Percentiles rank a stretch among this genome's conserved stretches.
These are phyloP conservation scores for Trematocara marginatum DNA, from an alignment of 2,113 vertebrate species.

Conservation along the genomic window DNA sequence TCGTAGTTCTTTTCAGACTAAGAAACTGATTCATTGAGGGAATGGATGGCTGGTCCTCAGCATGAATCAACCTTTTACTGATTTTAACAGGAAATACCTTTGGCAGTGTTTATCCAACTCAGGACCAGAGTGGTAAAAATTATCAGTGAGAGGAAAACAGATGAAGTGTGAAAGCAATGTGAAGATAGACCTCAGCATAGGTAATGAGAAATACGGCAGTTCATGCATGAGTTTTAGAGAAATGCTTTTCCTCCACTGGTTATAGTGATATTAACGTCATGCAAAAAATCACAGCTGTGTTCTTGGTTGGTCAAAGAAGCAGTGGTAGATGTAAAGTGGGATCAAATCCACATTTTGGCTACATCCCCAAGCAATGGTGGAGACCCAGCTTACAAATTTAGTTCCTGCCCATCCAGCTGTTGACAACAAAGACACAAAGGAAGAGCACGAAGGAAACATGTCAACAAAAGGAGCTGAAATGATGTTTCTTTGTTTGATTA, in stretches of 20 bases:
- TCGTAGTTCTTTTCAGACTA: constrained; percentile 6
- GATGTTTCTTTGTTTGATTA: background rate
- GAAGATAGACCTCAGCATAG: constrained; percentile 15
- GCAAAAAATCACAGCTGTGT: background rate
- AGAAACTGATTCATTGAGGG: background rate
- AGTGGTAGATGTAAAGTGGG: background rate
- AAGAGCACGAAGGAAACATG: background rate
- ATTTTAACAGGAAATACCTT: constrained; percentile 39
- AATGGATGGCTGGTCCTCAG: constrained; percentile 10
- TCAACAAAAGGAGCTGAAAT: background rate
- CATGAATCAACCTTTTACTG: constrained; percentile 32
- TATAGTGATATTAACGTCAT: background rate
- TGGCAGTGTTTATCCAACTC: constrained; percentile 37
- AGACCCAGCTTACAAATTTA: background rate
- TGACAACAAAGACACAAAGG: background rate
- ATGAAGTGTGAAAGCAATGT: constrained; percentile 42
- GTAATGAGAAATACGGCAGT: constrained; percentile 23
- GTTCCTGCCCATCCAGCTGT: background rate
- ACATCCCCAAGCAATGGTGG: background rate
- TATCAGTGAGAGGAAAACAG: constrained; percentile 44
- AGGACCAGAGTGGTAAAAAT: constrained; percentile 35
- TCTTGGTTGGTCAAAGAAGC: background rate
- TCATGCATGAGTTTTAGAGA: background rate
- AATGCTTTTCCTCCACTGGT: background rate
- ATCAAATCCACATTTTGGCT: background rate